These are phyloP conservation scores for Agapornis roseicollis DNA, from an alignment of 2,113 vertebrate species.

Conservation along the genomic window DNA sequence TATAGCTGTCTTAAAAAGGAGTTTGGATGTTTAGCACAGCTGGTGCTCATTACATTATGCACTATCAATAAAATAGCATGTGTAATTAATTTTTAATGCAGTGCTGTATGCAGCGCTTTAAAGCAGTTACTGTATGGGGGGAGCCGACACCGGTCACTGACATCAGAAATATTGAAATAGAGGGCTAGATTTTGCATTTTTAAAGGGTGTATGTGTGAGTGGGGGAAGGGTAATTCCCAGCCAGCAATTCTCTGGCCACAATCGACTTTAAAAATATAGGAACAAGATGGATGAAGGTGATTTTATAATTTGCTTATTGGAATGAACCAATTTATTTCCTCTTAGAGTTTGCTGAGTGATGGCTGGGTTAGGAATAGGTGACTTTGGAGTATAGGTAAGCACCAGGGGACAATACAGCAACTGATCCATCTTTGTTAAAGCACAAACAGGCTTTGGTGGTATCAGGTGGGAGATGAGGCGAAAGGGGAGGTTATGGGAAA, in stretches of 20 bases:
- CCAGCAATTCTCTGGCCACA: constrained; percentile 11
- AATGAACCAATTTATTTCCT: constrained; percentile 27
- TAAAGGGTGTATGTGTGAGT: constrained; percentile 8
- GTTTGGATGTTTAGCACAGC: constrained; percentile 90
- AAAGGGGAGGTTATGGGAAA: constrained; percentile 4
- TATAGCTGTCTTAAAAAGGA: constrained; percentile 89
- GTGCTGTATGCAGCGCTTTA: constrained; percentile 80
- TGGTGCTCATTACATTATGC: constrained; percentile 91
- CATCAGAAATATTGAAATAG: constrained; percentile 69
- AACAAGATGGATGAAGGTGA: constrained; percentile 49
- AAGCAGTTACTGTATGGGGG: constrained; percentile 77
- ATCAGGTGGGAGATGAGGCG: neutral
- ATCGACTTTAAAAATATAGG: constrained; percentile 44
- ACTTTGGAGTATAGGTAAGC: neutral
- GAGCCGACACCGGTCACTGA: constrained; percentile 68
- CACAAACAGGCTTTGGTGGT: neutral
- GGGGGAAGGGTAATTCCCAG: constrained; percentile 47
- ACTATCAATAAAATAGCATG: constrained; percentile 91
- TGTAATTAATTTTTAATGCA: constrained; percentile 94
- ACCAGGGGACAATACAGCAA: neutral
- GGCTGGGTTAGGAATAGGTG: neutral
- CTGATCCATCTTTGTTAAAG: constrained; percentile 43
- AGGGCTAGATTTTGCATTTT: constrained; percentile 63
- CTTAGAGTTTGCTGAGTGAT: neutral
- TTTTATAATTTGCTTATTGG: constrained; percentile 53